Evolutionary conservation across 2,113 vertebrate genomes (phyloP).

Genomic region (Galeopterus variegatus): DNA sequence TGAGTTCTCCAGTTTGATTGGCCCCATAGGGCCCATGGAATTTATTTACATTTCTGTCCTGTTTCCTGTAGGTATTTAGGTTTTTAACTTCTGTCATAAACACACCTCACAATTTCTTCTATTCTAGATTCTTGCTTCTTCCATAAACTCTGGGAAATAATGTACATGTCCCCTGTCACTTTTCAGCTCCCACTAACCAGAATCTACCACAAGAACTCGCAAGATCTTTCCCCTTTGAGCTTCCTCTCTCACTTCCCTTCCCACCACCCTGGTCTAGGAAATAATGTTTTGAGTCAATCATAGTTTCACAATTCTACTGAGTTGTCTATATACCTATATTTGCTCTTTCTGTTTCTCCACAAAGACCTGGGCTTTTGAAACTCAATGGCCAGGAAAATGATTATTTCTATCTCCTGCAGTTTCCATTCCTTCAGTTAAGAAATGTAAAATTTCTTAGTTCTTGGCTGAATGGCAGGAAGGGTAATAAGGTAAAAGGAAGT

Average conservation of each 20-base stretch:
- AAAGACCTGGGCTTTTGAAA: not conserved
- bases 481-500: not conserved
- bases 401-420: not conserved
- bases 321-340: not conserved
- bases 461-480: not conserved
- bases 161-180: not conserved
- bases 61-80: not conserved
- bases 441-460: not conserved
- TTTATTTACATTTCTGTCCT: not conserved
- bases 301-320: not conserved
- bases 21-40: not conserved
- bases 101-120: not conserved
- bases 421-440: not conserved
- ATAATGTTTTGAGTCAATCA: not conserved
- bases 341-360: not conserved
- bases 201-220: not conserved
- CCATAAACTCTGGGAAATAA: not conserved
- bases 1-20: not conserved
- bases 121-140: not conserved
- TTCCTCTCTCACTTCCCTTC: not conserved
- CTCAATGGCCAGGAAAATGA: not conserved
- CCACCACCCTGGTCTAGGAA: not conserved
- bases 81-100: not conserved
- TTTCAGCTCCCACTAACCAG: not conserved
- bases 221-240: not conserved